A percentile compares a stretch with the other conserved stretches of the same genome.
Evolutionary conservation across 2,113 vertebrate genomes (phyloP).

Genomic region (Anguilla japonica): DNA sequence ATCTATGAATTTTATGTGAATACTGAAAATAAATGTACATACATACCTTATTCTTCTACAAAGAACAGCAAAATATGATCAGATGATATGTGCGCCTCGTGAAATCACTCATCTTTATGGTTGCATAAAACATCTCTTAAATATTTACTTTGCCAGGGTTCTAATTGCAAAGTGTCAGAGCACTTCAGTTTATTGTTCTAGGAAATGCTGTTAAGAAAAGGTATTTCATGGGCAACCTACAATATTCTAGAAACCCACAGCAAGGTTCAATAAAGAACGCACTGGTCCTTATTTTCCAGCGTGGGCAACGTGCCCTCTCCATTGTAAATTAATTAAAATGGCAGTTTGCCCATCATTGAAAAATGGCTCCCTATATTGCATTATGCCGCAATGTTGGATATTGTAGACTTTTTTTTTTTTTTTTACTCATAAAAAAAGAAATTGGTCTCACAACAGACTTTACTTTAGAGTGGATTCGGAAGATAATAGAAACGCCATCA

Average conservation of each 20-base stretch:
- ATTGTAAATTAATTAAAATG: constrained; percentile 65
- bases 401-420: not conserved
- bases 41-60: too few species aligned
- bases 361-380: constrained; percentile 6
- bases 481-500: not conserved
- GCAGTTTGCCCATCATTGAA: constrained; percentile 51
- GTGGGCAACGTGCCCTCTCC: constrained; percentile 45
- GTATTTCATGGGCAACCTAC: constrained; percentile 35
- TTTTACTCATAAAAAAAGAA: not conserved
- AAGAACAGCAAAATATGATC: not conserved
- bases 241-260: constrained; percentile 9
- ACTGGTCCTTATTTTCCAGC: constrained; percentile 6
- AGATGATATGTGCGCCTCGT: not conserved
- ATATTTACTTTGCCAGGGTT: not conserved
- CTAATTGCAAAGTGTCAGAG: not conserved
- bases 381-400: not conserved
- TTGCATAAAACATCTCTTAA: not conserved
- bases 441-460: not conserved
- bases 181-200: constrained; percentile 16
- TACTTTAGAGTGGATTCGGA: not conserved
- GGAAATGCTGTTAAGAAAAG: not conserved
- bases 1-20: too few species aligned
- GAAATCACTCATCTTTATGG: not conserved
- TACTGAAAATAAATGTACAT: too few species aligned
- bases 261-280: not conserved